Evolutionary conservation across 1,140 invertebrate species (phyloP).

Genomic region (Pomacea maculata): DNA sequence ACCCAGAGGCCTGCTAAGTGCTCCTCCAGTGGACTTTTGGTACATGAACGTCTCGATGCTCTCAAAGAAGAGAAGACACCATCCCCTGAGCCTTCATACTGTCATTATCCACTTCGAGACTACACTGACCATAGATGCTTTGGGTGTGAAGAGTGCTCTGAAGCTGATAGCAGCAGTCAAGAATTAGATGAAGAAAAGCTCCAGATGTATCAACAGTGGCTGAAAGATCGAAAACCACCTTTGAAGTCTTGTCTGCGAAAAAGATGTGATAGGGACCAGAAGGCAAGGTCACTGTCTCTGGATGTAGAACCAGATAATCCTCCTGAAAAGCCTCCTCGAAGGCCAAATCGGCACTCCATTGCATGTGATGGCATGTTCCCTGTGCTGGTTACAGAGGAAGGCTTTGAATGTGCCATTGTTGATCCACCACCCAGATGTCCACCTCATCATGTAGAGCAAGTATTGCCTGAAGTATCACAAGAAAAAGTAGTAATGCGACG

Average conservation of each 20-base stretch:
- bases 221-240: conserved; percentile 53
- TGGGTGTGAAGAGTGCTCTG: conserved; percentile 14
- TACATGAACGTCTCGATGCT: conserved; percentile 1
- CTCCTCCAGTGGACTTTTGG: not conserved
- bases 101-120: conserved; percentile 11
- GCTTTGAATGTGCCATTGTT: conserved; percentile 16
- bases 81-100: conserved; percentile 23
- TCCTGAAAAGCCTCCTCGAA: conserved; percentile 35
- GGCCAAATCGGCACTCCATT: conserved; percentile 53
- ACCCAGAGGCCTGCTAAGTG: conserved; percentile 18
- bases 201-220: conserved; percentile 31
- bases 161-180: conserved; percentile 14
- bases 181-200: conserved; percentile 27
- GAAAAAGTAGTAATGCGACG: conserved; percentile 28
- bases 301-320: conserved; percentile 32
- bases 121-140: conserved; percentile 24
- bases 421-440: not conserved
- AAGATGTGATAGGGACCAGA: conserved; percentile 4
- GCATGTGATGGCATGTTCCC: conserved; percentile 57
- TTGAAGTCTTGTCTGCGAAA: conserved; percentile 59
- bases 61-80: conserved; percentile 13
- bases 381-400: conserved; percentile 39
- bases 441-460: not conserved
- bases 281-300: conserved; percentile 4
- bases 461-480: not conserved